Conservation (phyloP, 2,113 vertebrate genomes). For the Corynorhinus townsendii region DNA sequence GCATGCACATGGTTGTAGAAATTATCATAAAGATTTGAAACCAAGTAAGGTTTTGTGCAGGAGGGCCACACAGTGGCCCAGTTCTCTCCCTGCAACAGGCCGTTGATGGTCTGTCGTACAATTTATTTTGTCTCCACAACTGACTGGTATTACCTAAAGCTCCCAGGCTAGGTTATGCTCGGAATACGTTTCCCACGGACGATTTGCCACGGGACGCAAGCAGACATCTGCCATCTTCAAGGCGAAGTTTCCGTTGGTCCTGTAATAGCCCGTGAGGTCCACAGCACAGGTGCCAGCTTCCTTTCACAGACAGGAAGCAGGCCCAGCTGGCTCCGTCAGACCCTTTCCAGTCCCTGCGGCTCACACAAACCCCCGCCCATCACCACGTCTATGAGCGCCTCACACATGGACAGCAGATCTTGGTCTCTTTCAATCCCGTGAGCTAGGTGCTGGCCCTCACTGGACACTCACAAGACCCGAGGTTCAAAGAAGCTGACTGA, state of each 20-base stretch:
- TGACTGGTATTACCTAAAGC: background rate
- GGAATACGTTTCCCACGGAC: background rate
- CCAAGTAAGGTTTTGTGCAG: background rate
- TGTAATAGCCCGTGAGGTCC: background rate
- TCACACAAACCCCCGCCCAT: background rate
- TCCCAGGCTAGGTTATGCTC: background rate
- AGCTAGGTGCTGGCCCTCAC: background rate
- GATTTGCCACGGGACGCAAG: background rate
- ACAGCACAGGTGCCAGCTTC: background rate
- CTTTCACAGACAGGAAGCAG: background rate
- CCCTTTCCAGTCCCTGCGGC: background rate
- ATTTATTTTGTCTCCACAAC: background rate
- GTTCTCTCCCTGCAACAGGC: background rate
- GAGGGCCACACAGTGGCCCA: background rate
- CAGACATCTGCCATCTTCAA: background rate
- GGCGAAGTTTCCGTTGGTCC: background rate
- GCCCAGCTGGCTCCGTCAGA: background rate
- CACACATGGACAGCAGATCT: fast-evolving
- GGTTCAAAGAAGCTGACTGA: background rate
- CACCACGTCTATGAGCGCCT: fast-evolving
- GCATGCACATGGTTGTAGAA: background rate
- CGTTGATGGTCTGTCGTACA: background rate
- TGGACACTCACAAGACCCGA: background rate
- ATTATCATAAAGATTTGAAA: background rate
- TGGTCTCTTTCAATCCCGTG: background rate